phyloP scores from a whole-genome alignment of 2,888 invertebrate species.

The Synergus itoensis region DNA sequence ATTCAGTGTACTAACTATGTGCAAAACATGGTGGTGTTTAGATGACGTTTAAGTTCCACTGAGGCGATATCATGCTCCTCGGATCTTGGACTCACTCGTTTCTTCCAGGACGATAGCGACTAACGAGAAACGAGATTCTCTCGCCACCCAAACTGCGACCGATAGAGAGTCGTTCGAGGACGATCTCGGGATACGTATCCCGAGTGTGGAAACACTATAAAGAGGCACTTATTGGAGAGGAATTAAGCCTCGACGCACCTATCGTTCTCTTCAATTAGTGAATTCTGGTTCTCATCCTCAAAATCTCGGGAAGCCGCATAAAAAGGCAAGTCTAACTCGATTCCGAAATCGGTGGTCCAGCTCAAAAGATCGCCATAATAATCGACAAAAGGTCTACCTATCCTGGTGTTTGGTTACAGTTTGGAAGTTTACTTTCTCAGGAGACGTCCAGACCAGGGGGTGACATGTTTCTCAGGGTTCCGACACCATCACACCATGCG shows the following conservation, averaged over 20 bases:
- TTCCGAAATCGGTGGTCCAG: conserved; percentile 34
- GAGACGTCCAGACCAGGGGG: background rate
- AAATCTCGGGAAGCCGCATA: conserved; percentile 33
- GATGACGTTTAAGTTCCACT: conserved; percentile 51
- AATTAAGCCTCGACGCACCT: conserved; percentile 41
- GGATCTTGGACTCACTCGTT: conserved; percentile 62
- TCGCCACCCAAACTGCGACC: conserved; percentile 70
- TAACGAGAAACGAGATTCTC: conserved; percentile 72
- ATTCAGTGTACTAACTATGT: conserved; percentile 39
- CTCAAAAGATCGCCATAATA: conserved; percentile 32
- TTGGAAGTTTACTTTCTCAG: conserved; percentile 10
- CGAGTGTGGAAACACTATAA: conserved; percentile 50
- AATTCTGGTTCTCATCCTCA: conserved; percentile 25
- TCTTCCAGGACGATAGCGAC: conserved; percentile 53
- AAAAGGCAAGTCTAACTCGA: conserved; percentile 32
- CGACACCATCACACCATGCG: conserved; percentile 3
- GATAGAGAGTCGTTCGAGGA: conserved; percentile 53
- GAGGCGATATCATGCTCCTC: conserved; percentile 66
- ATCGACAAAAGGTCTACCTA: conserved; percentile 31
- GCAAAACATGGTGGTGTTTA: conserved; percentile 39
- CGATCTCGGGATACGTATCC: conserved; percentile 48
- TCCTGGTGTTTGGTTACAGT: conserved; percentile 33
- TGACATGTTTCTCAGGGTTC: conserved; percentile 31
- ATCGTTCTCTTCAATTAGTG: conserved; percentile 37
- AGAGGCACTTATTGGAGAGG: conserved; percentile 50